Conservation (phyloP, 1,140 invertebrate genomes). For the Caerostris extrusa region DNA sequence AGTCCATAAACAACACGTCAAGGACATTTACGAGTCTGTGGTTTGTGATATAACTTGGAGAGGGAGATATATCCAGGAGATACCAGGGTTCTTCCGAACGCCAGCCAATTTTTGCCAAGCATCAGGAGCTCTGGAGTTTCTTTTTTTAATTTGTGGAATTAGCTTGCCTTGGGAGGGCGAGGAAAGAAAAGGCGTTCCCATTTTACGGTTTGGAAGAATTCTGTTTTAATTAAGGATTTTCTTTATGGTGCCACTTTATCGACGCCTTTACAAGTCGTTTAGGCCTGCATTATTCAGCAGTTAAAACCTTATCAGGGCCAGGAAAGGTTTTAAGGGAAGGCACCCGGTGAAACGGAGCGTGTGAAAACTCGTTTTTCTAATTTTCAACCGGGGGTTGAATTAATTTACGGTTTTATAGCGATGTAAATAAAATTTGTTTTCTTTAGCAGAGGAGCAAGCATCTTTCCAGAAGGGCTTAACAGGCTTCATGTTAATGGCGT, state of each 20-base stretch:
- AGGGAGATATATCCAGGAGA: constrained; percentile 2
- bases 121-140: constrained; percentile 18
- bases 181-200: constrained; percentile 26
- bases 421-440: constrained; percentile 52
- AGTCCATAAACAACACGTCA: constrained; percentile 70
- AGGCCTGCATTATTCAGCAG: constrained; percentile 60
- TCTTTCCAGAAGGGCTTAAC: not conserved
- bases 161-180: not conserved
- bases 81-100: not conserved
- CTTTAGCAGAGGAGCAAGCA: not conserved
- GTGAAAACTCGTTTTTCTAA: constrained; percentile 36
- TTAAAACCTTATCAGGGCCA: constrained; percentile 66
- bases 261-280: constrained; percentile 72
- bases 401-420: constrained; percentile 39
- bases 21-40: constrained; percentile 72
- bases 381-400: constrained; percentile 38
- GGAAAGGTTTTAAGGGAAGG: not conserved
- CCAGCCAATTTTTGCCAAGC: constrained; percentile 54
- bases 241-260: constrained; percentile 66
- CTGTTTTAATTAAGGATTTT: constrained; percentile 71
- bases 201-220: constrained; percentile 56
- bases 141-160: constrained; percentile 72
- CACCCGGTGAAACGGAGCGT: not conserved
- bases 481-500: not conserved
- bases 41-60: not conserved